Percentiles rank a stretch among this genome's conserved stretches.
Conservation (phyloP, 2,888 invertebrate species). For the Julus scandinavius region DNA sequence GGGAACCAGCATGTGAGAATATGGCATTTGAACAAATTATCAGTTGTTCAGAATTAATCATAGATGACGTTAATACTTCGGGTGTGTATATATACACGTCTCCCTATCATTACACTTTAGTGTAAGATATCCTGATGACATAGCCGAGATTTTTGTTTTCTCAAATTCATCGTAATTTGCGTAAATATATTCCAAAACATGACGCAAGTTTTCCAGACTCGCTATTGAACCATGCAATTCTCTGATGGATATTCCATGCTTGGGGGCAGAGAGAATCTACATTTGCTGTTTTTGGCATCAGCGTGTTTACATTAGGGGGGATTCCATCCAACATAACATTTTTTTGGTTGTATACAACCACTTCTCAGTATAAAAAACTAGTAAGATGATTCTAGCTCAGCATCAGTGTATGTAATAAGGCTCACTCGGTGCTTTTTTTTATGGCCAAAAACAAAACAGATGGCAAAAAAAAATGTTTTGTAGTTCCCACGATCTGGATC, state of each 20-base stretch:
- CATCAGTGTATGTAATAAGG: background rate
- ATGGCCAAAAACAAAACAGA: conserved; percentile 24
- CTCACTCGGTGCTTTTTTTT: background rate
- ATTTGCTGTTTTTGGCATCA: conserved; percentile 10
- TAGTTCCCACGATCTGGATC: conserved; percentile 47
- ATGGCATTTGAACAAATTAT: too few species aligned
- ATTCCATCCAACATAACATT: background rate
- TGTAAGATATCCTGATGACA: too few species aligned
- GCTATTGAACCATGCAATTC: background rate
- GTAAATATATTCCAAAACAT: background rate
- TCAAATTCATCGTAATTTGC: background rate
- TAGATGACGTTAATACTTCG: too few species aligned
- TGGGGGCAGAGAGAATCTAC: background rate
- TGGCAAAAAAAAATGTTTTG: conserved; percentile 24
- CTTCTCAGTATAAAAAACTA: background rate
- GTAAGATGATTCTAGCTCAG: background rate
- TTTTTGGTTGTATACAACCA: background rate
- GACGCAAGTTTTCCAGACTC: background rate
- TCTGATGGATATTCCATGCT: background rate
- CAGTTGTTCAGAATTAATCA: too few species aligned
- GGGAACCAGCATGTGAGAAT: too few species aligned
- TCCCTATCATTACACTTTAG: too few species aligned
- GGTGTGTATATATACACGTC: too few species aligned
- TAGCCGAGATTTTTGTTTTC: too few species aligned
- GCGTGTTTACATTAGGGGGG: background rate